Conservation (phyloP, 2,797 vertebrate species). For the Thaleichthys pacificus region DNA sequence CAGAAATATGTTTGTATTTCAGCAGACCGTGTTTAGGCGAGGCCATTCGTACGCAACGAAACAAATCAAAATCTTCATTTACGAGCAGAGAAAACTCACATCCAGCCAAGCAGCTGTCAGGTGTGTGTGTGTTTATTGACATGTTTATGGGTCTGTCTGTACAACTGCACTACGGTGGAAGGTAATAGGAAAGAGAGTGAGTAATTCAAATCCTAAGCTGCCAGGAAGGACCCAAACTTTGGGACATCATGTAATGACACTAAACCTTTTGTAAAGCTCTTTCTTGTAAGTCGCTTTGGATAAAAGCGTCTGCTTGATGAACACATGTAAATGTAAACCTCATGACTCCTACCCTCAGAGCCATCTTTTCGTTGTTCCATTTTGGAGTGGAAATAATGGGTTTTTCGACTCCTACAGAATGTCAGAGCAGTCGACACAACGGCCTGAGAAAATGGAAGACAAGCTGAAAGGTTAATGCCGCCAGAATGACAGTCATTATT, state of each 20-base stretch:
- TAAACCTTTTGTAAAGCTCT: neutral
- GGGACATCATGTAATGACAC: neutral
- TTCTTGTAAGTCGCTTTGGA: no score
- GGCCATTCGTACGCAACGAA: neutral
- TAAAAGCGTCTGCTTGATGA: no score
- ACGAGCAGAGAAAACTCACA: neutral
- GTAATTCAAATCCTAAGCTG: neutral
- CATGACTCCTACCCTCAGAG: neutral
- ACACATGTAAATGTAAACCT: no score
- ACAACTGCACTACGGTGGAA: no score
- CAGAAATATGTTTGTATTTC: neutral
- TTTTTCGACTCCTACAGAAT: no score
- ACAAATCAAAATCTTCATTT: neutral
- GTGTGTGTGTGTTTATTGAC: constrained; percentile 8
- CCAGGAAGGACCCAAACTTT: neutral
- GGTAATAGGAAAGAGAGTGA: neutral
- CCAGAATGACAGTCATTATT: neutral
- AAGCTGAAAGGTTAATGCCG: no score
- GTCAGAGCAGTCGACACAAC: no score
- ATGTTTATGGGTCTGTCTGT: neutral
- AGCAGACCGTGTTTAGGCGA: neutral
- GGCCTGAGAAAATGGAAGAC: no score
- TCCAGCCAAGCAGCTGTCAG: neutral
- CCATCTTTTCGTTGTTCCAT: neutral
- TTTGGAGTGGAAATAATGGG: no score